Base-by-base conservation (phyloP, 2,888 invertebrate species). In the Laspeyria flexula region DNA sequence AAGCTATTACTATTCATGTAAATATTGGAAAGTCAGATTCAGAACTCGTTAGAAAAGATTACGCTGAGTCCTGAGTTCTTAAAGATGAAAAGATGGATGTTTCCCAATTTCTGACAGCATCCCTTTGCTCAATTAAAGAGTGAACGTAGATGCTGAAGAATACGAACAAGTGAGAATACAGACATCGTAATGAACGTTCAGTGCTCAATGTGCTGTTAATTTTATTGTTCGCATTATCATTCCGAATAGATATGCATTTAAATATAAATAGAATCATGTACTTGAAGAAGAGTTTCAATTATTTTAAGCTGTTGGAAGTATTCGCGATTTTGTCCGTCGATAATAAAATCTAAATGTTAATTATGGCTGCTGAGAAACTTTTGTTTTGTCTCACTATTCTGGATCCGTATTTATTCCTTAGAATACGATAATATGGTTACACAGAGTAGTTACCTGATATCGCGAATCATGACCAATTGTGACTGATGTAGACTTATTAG, bases 1-100 rank as follows among this genome's bases (percentile, higher is more conserved):
- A 92, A 74, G 86, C 92, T 7, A 90, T 92, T 13, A 92, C 91
- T 1, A 91, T 92, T 30, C 92, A 92, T 59, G 92, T 92, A 0
- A 90, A 90, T 58, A 90, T 92, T 41, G 86, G 83, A 1, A 90
- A 88, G 75, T 77, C 88, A 29, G 85, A 88, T 21, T 53, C 73
- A 1, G 83, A 83, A 30, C 44, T 70, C 23, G 35, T 62, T 9
- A 77, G 82, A 35, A 88, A 85, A 70, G 86, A 88, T 49, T 80
- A 75, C 42, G 53, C 61, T 10, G 86, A 85, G 53, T 75, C 81
- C 42, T 84, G 75, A 72, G 44, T 47, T 34, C 49, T 38, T 45
- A 47, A 34, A 29, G 7, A 16, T n/a, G 7, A 39, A 52, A 13
- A 50, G 39, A 43, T 49, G 6, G 39, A 61, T 60, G 44, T 57